Percentiles rank a stretch among this genome's conserved stretches.
Evolutionary conservation across 1,140 invertebrate genomes (phyloP).

Genomic region (Drosophila ananassae): DNA sequence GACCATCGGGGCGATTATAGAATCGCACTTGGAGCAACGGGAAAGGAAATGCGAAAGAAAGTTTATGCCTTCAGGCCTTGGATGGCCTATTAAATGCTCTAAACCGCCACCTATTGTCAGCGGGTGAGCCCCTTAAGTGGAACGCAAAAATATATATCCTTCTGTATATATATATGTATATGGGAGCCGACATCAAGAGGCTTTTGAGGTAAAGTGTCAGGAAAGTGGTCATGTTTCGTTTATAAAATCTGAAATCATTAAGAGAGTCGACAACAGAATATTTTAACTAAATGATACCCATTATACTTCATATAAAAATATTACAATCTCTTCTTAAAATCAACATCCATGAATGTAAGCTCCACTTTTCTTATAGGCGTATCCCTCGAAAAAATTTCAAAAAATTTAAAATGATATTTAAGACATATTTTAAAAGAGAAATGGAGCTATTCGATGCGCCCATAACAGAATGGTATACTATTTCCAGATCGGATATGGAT

Average conservation of each 20-base stretch:
- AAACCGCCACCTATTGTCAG: conserved; percentile 33
- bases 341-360: too few relatives aligned
- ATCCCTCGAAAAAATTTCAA: too few relatives aligned
- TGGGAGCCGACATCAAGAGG: background rate
- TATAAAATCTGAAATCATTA: background rate
- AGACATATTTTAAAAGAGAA: too few relatives aligned
- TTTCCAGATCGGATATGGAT: too few relatives aligned
- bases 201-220: background rate
- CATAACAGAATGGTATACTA: too few relatives aligned
- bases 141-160: conserved; percentile 1
- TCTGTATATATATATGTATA: background rate
- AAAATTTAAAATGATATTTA: too few relatives aligned
- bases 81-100: conserved; percentile 37
- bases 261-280: background rate
- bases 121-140: conserved; percentile 22
- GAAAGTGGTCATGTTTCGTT: background rate
- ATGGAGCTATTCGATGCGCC: too few relatives aligned
- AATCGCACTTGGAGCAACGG: conserved; percentile 59
- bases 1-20: conserved; percentile 61
- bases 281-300: background rate
- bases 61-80: conserved; percentile 33
- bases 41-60: conserved; percentile 58
- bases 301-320: background rate
- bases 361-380: too few relatives aligned
- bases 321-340: too few relatives aligned